These are phyloP conservation scores for Lampris megalopsis DNA, from an alignment of 2,113 vertebrate species.

Conservation along the genomic window DNA sequence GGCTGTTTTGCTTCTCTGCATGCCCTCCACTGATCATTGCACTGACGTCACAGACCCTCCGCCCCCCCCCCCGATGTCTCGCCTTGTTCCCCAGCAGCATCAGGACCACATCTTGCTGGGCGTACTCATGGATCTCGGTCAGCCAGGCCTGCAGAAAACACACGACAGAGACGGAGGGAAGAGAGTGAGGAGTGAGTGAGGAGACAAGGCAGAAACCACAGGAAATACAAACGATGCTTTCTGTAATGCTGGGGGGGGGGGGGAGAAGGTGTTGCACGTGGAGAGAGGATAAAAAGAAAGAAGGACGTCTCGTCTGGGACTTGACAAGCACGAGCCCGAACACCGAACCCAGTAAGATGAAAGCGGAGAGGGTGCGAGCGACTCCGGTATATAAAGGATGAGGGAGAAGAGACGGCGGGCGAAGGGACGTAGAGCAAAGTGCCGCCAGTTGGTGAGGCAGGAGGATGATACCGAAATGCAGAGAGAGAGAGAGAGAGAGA, in stretches of 20 bases:
- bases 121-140: conserved; percentile 92
- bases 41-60: too few relatives aligned
- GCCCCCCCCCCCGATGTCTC: conserved; percentile 51
- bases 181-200: not conserved
- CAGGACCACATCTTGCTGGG: conserved; percentile 90
- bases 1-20: too few relatives aligned
- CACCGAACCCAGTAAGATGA: conserved; percentile 43
- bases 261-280: conserved; percentile 13
- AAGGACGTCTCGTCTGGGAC: conserved; percentile 30
- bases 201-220: conserved; percentile 10
- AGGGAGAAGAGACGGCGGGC: not conserved
- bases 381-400: conserved; percentile 19
- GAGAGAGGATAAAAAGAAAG: conserved; percentile 3
- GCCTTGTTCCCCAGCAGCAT: conserved; percentile 97
- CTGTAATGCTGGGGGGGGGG: not conserved
- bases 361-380: conserved; percentile 4
- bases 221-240: not conserved
- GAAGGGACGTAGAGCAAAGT: not conserved
- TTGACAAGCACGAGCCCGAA: conserved; percentile 31
- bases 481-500: not conserved
- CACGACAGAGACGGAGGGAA: conserved; percentile 3
- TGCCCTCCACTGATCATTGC: too few relatives aligned
- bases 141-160: conserved; percentile 88
- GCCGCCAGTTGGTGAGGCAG: not conserved
- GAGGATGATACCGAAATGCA: too few relatives aligned